Conservation (phyloP, 2,888 invertebrate genomes). For the Pyralis farinalis region DNA sequence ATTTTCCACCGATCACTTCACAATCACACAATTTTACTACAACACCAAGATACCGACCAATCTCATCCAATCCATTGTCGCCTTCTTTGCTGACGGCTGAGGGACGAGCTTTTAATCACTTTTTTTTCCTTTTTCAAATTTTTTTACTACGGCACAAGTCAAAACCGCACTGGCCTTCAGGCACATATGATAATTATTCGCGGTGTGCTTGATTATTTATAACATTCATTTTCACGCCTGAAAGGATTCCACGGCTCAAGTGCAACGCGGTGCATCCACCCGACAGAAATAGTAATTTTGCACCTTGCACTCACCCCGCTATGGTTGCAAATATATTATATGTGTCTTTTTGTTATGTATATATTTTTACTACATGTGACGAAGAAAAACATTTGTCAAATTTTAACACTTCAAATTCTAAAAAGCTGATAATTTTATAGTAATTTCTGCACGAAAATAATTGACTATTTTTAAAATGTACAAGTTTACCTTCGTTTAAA, state of each 20-base stretch:
- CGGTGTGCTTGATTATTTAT: slow-evolving; percentile 70
- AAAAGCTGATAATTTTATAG: too few relatives aligned
- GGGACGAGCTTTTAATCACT: slow-evolving; percentile 27
- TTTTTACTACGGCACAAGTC: slow-evolving; percentile 40
- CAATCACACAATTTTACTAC: slow-evolving; percentile 27
- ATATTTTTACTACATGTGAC: too few relatives aligned
- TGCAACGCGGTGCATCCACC: slow-evolving; percentile 14
- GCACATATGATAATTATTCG: slow-evolving; percentile 72
- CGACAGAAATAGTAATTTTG: slow-evolving; percentile 25
- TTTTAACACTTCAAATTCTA: too few relatives aligned
- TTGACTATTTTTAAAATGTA: too few relatives aligned
- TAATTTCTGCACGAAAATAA: too few relatives aligned
- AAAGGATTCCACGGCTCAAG: slow-evolving; percentile 46
- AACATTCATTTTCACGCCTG: slow-evolving; percentile 81
- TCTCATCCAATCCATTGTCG: slow-evolving; percentile 76
- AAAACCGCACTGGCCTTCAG: slow-evolving; percentile 62
- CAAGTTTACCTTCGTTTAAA: too few relatives aligned
- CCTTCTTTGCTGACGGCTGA: slow-evolving; percentile 37
- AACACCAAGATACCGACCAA: slow-evolving; percentile 68
- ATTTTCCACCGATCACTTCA: slow-evolving; percentile 20
- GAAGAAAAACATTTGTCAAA: too few relatives aligned
- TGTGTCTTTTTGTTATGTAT: too few relatives aligned
- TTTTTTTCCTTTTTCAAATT: slow-evolving; percentile 20
- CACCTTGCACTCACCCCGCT: slow-evolving; percentile 16
- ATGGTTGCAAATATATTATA: background rate